Evolutionary conservation across 2,888 invertebrate genomes (phyloP), one percentile per base, ranked within the genome.

Genomic region (Dorcus parallelipipedus): DNA sequence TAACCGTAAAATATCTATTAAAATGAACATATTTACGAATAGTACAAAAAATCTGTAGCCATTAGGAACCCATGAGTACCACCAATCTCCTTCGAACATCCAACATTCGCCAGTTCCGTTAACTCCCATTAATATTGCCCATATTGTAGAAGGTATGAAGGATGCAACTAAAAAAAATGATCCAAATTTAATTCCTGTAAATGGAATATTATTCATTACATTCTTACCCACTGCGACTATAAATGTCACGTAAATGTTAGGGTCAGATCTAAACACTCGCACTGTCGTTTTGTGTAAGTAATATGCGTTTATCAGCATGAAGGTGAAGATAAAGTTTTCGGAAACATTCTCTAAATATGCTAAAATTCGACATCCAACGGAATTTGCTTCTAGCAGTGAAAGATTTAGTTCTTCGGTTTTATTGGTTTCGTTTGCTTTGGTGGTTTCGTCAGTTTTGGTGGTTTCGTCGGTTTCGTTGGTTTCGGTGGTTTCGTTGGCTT

Each of bases 201-300:
- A 20, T 3, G 20, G 20, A 20, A 20, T 20, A 20, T 20, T 20
- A 20, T 20, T 20, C 2, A 20, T 20, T 20, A 3, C n/a, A 5
- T 7, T 38, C 76, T 69, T 68, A 84, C 84, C 78, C 67, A 76
- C 72, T 3, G 81, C 82, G n/a, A 78, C 66, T 2, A 69, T 70
- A 64, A 84, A 84, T 3, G 84, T 73, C 65, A 77, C 73, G 3
- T 69, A 72, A 14, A 85, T 76, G n/a, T 80, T 81, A 9, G 84
- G 76, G 55, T 86, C 83, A 45, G 79, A 79, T 77, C 45, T 81
- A 68, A 89, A 88, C 0, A 87, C 83, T 17, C 85, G 82, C 0
- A 86, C 88, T 33, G 90, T 84, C 14, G 85, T 78, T 48, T 87
- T 82, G 68, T 89, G 88, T 3, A 90, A 71, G 70, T 84, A 87